Percentiles rank a stretch among this genome's conserved stretches.
Conservation (phyloP, 2,888 invertebrate genomes). For the Drosophila monieri region DNA sequence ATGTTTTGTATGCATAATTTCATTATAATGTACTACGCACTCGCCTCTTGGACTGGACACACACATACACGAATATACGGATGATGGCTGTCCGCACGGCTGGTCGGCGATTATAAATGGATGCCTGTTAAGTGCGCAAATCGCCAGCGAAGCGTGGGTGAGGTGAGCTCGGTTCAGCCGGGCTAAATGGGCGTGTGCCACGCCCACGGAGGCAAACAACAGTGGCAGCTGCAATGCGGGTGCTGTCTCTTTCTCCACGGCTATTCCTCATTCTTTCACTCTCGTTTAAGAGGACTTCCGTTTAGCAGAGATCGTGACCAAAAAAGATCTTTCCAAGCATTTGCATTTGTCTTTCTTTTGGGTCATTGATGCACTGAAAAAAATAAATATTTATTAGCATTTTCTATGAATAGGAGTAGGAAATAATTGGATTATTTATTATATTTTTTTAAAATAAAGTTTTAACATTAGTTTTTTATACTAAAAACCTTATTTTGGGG, state of each 20-base stretch:
- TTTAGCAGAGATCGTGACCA: constrained; percentile 13
- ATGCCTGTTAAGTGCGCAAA: constrained; percentile 73
- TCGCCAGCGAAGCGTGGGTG: constrained; percentile 70
- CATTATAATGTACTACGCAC: constrained; percentile 75
- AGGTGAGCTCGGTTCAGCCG: constrained; percentile 33
- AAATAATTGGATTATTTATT: too few species aligned
- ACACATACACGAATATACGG: constrained; percentile 32
- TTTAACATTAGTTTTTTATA: too few species aligned
- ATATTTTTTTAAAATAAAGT: too few species aligned
- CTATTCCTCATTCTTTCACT: not conserved
- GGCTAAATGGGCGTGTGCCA: constrained; percentile 46
- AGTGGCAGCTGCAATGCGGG: constrained; percentile 70
- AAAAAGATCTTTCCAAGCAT: constrained; percentile 57
- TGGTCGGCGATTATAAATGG: constrained; percentile 76
- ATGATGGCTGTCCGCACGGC: constrained; percentile 73
- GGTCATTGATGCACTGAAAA: not conserved
- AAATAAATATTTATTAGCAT: not conserved
- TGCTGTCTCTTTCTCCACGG: constrained; percentile 39
- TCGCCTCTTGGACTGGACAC: constrained; percentile 34
- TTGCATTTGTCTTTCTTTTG: constrained; percentile 55
- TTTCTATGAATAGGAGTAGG: not conserved
- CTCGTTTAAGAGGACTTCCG: constrained; percentile 57
- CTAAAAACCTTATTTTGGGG: too few species aligned
- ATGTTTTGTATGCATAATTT: constrained; percentile 79
- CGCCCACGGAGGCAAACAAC: constrained; percentile 45